phyloP scores from a whole-genome alignment of 2,888 invertebrate genomes.

The Polyommatus iphigenia region DNA sequence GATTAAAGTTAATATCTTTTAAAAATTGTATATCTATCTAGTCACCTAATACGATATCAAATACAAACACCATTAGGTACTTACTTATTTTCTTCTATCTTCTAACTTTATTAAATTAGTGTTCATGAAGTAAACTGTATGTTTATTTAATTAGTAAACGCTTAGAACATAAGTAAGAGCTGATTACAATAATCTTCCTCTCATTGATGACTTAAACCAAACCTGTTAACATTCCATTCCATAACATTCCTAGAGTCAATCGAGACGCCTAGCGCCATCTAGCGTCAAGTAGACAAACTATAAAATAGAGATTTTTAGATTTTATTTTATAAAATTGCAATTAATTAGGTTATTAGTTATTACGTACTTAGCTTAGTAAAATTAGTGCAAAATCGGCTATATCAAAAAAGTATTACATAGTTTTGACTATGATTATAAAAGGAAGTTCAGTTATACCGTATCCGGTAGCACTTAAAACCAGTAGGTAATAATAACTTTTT shows the following conservation, averaged over 20 bases:
- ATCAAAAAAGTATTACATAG: no score
- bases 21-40: no score
- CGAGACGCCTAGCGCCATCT: slow-evolving; percentile 52
- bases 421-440: no score
- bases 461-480: neutral
- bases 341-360: no score
- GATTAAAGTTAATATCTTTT: no score
- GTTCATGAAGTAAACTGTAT: neutral
- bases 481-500: neutral
- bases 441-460: neutral
- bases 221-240: no score
- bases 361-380: no score
- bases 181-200: neutral
- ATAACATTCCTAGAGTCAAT: neutral
- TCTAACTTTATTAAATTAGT: neutral
- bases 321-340: neutral
- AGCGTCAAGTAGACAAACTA: slow-evolving; percentile 46
- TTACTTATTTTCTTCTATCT: no score
- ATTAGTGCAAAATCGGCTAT: no score
- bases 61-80: no score
- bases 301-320: neutral
- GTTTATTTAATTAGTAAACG: neutral
- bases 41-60: no score
- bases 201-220: slow-evolving; percentile 1
- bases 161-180: neutral